Conservation (phyloP, 1,140 invertebrate species). For the Drosophila persimilis region DNA sequence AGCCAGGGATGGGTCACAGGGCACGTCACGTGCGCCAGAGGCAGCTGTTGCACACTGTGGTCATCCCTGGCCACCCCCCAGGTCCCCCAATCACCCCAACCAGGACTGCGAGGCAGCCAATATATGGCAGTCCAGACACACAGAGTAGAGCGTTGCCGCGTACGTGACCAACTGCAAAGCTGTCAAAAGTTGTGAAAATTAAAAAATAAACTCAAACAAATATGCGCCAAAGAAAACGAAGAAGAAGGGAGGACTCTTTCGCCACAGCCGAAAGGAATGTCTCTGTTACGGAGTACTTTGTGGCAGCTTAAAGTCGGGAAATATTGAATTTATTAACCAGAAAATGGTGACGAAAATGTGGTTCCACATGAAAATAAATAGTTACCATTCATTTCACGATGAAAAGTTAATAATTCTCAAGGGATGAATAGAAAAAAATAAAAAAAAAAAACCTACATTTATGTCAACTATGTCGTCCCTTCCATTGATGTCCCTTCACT, state of each 20-base stretch:
- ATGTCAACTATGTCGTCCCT: no score
- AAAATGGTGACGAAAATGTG: not conserved
- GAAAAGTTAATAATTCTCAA: no score
- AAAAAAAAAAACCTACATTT: no score
- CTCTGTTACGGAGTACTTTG: not conserved
- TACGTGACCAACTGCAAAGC: conserved; percentile 75
- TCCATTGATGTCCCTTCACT: conserved; percentile 20
- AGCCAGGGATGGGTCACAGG: conserved; percentile 12
- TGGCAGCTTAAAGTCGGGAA: not conserved
- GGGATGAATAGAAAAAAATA: no score
- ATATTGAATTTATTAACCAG: no score
- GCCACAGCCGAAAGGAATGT: conserved; percentile 12
- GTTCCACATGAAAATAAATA: no score
- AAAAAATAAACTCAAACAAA: conserved; percentile 79
- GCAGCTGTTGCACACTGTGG: conserved; percentile 66
- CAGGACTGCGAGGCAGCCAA: conserved; percentile 35
- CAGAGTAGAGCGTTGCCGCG: conserved; percentile 9
- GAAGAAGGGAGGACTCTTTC: not conserved
- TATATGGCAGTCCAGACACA: conserved; percentile 55
- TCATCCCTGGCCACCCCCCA: conserved; percentile 15
- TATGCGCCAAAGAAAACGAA: conserved; percentile 52
- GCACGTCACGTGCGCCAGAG: conserved; percentile 66
- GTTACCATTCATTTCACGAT: no score
- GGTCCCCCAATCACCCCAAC: not conserved
- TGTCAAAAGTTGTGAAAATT: conserved; percentile 80